Conservation (phyloP, 2,888 invertebrate genomes). For the Agapostemon virescens region DNA sequence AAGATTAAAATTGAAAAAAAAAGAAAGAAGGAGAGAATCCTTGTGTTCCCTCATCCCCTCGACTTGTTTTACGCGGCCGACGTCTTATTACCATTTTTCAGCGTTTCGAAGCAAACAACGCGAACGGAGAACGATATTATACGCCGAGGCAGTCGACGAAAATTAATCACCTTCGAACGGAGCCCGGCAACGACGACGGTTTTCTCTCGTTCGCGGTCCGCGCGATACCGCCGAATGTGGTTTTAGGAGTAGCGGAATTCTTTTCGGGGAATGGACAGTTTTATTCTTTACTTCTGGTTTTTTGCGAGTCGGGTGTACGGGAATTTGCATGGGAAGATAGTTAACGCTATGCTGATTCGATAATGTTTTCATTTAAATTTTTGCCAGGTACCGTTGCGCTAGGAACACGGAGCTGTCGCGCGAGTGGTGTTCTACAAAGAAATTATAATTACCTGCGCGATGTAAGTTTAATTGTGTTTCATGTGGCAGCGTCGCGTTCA, state of each 20-base stretch:
- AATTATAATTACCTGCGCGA: not conserved
- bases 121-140: slow-evolving; percentile 7
- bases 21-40: not conserved
- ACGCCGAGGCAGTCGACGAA: not conserved
- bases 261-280: not conserved
- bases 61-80: slow-evolving; percentile 1
- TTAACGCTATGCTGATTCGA: slow-evolving; percentile 5
- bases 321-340: not conserved
- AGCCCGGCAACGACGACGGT: not conserved
- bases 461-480: not conserved
- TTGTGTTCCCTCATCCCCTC: not conserved
- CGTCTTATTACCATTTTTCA: slow-evolving; percentile 5
- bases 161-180: not conserved
- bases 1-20: slow-evolving; percentile 1
- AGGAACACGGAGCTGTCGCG: not conserved
- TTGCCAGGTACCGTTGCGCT: not conserved
- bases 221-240: not conserved
- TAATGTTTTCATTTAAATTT: not conserved
- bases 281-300: not conserved
- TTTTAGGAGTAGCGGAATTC: not conserved
- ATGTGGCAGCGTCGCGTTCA: not conserved
- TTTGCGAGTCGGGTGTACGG: not conserved
- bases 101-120: not conserved
- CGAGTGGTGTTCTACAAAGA: not conserved
- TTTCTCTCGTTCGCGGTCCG: not conserved